Evolutionary conservation across 2,797 vertebrate genomes (phyloP).

Genomic region (Chelon labrosus): DNA sequence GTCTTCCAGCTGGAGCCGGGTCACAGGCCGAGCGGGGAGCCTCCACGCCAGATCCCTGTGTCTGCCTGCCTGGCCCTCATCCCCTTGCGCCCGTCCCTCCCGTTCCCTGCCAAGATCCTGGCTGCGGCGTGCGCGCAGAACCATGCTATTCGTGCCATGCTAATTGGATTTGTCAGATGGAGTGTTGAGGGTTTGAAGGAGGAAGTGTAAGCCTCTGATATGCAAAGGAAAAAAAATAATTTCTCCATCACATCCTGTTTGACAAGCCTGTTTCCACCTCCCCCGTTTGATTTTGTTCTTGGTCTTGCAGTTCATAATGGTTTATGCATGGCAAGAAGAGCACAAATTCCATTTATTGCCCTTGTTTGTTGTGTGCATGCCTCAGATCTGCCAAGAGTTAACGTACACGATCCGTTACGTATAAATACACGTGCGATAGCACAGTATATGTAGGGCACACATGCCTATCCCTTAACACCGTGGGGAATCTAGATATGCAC

Average conservation of each 20-base stretch:
- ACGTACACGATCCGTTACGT: conserved; percentile 14
- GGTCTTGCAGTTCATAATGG: conserved; percentile 30
- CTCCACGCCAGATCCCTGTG: conserved; percentile 57
- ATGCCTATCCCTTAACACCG: conserved; percentile 35
- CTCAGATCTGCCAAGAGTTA: conserved; percentile 43
- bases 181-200: conserved; percentile 48
- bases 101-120: conserved; percentile 53
- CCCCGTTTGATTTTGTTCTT: conserved; percentile 50
- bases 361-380: conserved; percentile 40
- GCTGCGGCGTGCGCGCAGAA: conserved; percentile 39
- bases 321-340: conserved; percentile 31
- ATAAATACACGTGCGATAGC: conserved; percentile 39
- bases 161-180: conserved; percentile 75
- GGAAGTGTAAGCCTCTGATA: conserved; percentile 60
- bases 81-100: conserved; percentile 32
- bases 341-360: conserved; percentile 48
- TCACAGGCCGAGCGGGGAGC: conserved; percentile 31
- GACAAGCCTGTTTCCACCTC: conserved; percentile 30
- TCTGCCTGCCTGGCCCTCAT: conserved; percentile 64
- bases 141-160: conserved; percentile 60
- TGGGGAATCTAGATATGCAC: conserved; percentile 31
- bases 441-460: conserved; percentile 42
- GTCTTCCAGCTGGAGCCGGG: conserved; percentile 61
- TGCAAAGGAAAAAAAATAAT: conserved; percentile 55
- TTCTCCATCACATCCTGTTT: conserved; percentile 39